Evolutionary conservation across 2,113 vertebrate species (phyloP).

Genomic region (Gymnocephalus cernua): DNA sequence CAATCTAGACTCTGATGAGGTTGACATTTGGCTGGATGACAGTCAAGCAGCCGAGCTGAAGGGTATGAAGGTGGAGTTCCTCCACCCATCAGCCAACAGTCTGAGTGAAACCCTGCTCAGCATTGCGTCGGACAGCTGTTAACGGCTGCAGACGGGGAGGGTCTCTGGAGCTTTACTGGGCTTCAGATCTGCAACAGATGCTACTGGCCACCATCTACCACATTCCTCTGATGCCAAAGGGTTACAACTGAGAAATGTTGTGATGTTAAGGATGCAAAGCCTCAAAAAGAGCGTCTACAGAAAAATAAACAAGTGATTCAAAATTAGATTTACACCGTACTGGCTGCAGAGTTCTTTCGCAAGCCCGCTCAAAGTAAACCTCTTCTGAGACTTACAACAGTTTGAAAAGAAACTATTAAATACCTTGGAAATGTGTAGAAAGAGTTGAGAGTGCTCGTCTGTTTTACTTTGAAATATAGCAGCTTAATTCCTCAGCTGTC

Average conservation of each 20-base stretch:
- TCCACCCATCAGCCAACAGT: constrained; percentile 51
- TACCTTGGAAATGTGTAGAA: not conserved
- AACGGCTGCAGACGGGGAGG: constrained; percentile 44
- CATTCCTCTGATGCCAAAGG: constrained; percentile 66
- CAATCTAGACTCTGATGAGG: constrained; percentile 36
- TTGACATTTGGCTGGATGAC: constrained; percentile 33
- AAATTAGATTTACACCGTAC: constrained; percentile 9
- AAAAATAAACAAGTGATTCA: constrained; percentile 41
- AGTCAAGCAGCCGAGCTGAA: constrained; percentile 9
- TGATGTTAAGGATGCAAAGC: constrained; percentile 30
- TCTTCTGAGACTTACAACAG: constrained; percentile 8
- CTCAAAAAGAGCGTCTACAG: constrained; percentile 1
- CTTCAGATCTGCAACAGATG: constrained; percentile 71
- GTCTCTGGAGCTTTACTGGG: constrained; percentile 54
- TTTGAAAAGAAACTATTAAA: constrained; percentile 5
- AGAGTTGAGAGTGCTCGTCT: not conserved
- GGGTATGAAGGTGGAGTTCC: constrained; percentile 9
- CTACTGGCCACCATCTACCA: constrained; percentile 26
- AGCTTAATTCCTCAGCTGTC: not conserved
- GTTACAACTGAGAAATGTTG: constrained; percentile 52
- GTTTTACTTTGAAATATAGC: not conserved
- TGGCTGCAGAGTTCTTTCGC: constrained; percentile 6
- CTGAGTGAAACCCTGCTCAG: constrained; percentile 50
- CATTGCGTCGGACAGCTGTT: constrained; percentile 48
- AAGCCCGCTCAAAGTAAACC: not conserved